A percentile compares a stretch with the other conserved stretches of the same genome.
Conservation (phyloP, 2,113 vertebrate species). For the Mormyrus lacerda region DNA sequence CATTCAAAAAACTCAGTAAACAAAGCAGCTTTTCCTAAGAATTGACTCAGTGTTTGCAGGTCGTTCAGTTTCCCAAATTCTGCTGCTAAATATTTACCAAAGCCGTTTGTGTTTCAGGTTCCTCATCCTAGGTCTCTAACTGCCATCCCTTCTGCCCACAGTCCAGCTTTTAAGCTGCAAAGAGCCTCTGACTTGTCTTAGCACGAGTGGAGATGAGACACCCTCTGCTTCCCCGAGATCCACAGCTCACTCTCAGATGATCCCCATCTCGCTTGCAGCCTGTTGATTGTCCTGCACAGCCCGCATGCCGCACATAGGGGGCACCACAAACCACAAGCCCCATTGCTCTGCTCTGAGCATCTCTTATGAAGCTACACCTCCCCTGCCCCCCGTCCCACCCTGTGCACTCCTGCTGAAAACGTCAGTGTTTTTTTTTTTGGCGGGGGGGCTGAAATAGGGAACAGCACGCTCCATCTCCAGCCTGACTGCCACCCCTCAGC, state of each 20-base stretch:
- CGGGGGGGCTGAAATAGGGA: slow-evolving; percentile 38
- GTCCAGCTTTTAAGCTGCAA: background rate
- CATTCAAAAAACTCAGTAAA: background rate
- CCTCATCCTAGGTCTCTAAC: background rate
- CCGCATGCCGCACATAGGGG: slow-evolving; percentile 20
- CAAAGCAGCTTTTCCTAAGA: background rate
- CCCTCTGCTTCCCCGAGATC: background rate
- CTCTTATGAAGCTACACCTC: slow-evolving; percentile 7
- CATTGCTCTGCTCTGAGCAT: slow-evolving; percentile 24
- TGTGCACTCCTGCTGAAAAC: background rate
- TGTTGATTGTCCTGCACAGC: background rate
- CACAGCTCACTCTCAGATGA: background rate
- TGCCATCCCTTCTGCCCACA: background rate
- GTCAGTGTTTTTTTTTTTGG: background rate
- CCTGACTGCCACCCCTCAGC: slow-evolving; percentile 57
- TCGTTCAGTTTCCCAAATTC: background rate
- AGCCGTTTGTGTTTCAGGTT: background rate
- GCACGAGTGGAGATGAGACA: background rate
- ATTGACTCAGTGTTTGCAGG: background rate
- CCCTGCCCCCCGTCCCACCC: slow-evolving; percentile 10
- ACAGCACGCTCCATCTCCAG: slow-evolving; percentile 53
- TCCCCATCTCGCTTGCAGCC: background rate
- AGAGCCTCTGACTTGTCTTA: background rate
- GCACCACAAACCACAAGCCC: slow-evolving; percentile 38
- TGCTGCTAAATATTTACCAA: background rate